A percentile compares a stretch with the other conserved stretches of the same genome.
phyloP scores from a whole-genome alignment of 2,113 vertebrate species.

The Alces alces region DNA sequence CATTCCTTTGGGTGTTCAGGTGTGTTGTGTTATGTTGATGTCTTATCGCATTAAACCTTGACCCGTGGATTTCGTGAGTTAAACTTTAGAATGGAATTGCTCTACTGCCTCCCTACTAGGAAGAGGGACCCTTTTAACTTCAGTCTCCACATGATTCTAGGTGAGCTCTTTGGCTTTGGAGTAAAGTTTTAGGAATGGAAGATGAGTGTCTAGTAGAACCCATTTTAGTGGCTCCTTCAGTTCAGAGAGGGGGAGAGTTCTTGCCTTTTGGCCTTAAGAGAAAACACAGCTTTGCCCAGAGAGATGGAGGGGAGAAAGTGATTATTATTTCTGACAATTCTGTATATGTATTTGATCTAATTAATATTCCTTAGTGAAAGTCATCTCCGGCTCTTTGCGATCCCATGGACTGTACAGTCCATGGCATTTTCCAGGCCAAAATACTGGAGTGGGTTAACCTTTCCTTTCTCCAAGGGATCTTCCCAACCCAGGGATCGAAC shows the following conservation, averaged over 20 bases:
- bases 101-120: not conserved
- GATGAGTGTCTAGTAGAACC: not conserved
- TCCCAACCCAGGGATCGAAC: not conserved
- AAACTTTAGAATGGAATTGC: not conserved
- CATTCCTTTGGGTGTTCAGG: not conserved
- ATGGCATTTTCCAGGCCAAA: not conserved
- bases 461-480: not conserved
- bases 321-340: slow-evolving; percentile 47
- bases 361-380: slow-evolving; percentile 44
- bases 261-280: not conserved
- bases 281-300: not conserved
- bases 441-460: not conserved
- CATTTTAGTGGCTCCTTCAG: not conserved
- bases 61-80: not conserved
- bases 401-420: not conserved
- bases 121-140: not conserved
- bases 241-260: not conserved
- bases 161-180: not conserved
- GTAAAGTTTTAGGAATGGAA: not conserved
- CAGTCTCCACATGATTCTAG: not conserved
- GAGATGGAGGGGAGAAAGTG: slow-evolving; percentile 30
- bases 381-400: not conserved
- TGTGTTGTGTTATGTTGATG: not conserved
- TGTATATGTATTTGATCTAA: slow-evolving; percentile 66
- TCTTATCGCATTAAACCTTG: not conserved